Conservation (phyloP, 2,888 invertebrate species). For the Acanthococcus lagerstroemiae region DNA sequence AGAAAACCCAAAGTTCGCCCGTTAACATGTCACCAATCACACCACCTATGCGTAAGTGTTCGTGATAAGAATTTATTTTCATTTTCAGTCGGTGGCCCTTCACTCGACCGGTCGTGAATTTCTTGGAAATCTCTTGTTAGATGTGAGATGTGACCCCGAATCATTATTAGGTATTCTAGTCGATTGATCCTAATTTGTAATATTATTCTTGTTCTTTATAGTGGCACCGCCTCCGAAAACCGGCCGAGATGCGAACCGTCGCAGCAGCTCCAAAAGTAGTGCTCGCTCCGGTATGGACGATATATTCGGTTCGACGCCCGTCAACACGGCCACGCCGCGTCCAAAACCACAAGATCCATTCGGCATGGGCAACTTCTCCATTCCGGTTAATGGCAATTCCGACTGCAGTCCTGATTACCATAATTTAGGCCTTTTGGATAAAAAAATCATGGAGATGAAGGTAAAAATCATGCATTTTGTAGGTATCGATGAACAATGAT, state of each 20-base stretch:
- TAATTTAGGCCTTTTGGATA: constrained; percentile 68
- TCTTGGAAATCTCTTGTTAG: too few relatives aligned
- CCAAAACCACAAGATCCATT: constrained; percentile 55
- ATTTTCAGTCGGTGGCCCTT: too few relatives aligned
- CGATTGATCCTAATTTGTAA: background rate
- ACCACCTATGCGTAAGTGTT: constrained; percentile 31
- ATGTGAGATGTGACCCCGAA: too few relatives aligned
- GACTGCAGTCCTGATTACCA: constrained; percentile 48
- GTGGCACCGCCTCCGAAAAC: constrained; percentile 86
- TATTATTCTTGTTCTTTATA: constrained; percentile 43
- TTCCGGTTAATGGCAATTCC: constrained; percentile 42
- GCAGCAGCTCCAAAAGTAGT: constrained; percentile 38
- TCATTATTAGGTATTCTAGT: too few relatives aligned
- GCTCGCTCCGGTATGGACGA: constrained; percentile 33
- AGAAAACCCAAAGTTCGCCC: constrained; percentile 15
- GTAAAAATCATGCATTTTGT: too few relatives aligned
- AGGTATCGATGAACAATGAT: too few relatives aligned
- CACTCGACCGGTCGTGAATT: too few relatives aligned
- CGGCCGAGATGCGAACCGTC: constrained; percentile 46
- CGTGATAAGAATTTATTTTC: too few relatives aligned
- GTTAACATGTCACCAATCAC: constrained; percentile 10
- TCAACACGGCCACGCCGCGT: constrained; percentile 31
- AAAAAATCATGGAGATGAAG: constrained; percentile 77
- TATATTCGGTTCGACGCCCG: constrained; percentile 32
- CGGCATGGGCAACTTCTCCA: constrained; percentile 64